Evolutionary conservation across 2,797 vertebrate species (phyloP).

Genomic region (Liparis tanakae): DNA sequence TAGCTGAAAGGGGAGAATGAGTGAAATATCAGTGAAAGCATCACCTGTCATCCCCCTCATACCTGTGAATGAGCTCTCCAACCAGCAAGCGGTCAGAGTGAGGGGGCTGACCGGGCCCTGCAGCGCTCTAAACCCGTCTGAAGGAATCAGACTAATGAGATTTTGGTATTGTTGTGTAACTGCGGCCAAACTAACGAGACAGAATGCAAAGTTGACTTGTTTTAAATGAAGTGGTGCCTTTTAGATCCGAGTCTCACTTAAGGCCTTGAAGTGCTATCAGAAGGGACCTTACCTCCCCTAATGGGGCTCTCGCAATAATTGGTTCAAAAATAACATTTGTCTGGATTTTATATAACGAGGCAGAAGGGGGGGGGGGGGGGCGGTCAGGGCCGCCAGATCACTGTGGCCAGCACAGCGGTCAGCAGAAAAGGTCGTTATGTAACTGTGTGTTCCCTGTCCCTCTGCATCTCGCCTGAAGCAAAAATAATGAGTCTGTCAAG

Average conservation of each 20-base stretch:
- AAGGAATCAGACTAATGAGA: slow-evolving; percentile 57
- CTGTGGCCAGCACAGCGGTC: slow-evolving; percentile 38
- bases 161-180: slow-evolving; percentile 42
- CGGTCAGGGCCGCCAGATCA: slow-evolving; percentile 50
- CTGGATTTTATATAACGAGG: slow-evolving; percentile 50
- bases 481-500: slow-evolving; percentile 37
- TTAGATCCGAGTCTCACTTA: background rate
- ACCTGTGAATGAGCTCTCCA: slow-evolving; percentile 14
- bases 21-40: background rate
- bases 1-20: no score
- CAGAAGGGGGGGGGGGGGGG: slow-evolving; percentile 9
- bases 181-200: slow-evolving; percentile 29
- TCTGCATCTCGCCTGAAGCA: slow-evolving; percentile 26
- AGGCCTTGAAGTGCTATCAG: background rate
- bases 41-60: slow-evolving; percentile 13
- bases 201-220: slow-evolving; percentile 18
- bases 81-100: background rate
- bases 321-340: slow-evolving; percentile 12
- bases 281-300: background rate
- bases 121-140: slow-evolving; percentile 28
- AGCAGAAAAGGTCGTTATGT: slow-evolving; percentile 55
- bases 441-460: slow-evolving; percentile 58
- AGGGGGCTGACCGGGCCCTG: slow-evolving; percentile 9
- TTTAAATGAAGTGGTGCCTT: background rate
- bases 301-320: slow-evolving; percentile 1